Percentiles rank a stretch among this genome's conserved stretches.
Conservation (phyloP, 2,797 vertebrate species). For the Erethizon dorsatum region DNA sequence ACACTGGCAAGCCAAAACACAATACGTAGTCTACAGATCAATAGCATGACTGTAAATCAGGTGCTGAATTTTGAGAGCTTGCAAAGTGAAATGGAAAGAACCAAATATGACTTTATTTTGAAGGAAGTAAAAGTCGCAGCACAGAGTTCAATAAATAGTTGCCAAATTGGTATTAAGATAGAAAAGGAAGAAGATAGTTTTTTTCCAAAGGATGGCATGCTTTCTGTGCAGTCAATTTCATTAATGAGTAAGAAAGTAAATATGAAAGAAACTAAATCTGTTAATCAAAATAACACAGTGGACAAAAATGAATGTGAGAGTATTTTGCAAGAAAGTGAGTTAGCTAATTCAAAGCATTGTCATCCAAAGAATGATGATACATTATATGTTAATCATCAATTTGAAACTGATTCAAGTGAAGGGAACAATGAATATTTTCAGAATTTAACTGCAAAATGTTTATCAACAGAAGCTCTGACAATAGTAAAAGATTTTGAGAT, state of each 20-base stretch:
- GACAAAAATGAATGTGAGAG: constrained; percentile 83
- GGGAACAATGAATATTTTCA: constrained; percentile 86
- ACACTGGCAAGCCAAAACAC: background rate
- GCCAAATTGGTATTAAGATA: background rate
- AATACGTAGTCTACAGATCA: constrained; percentile 13
- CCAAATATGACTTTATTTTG: constrained; percentile 43
- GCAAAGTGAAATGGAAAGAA: constrained; percentile 53
- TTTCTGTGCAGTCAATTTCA: constrained; percentile 42
- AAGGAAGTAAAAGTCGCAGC: background rate
- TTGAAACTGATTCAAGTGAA: constrained; percentile 76
- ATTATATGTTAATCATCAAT: constrained; percentile 78
- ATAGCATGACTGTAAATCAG: background rate
- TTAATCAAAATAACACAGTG: constrained; percentile 76
- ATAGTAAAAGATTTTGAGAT: constrained; percentile 89
- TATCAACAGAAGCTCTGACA: constrained; percentile 84
- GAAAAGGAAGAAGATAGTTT: constrained; percentile 27
- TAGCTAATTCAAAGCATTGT: constrained; percentile 84
- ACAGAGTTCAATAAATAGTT: background rate
- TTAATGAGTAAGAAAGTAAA: constrained; percentile 65
- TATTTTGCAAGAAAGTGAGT: constrained; percentile 79
- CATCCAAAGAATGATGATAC: constrained; percentile 85
- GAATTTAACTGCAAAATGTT: constrained; percentile 82
- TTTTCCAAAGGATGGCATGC: background rate
- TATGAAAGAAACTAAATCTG: constrained; percentile 79
- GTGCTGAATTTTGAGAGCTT: constrained; percentile 20